Conservation (phyloP, 1,140 invertebrate genomes). For the Tetragnatha versicolor region DNA sequence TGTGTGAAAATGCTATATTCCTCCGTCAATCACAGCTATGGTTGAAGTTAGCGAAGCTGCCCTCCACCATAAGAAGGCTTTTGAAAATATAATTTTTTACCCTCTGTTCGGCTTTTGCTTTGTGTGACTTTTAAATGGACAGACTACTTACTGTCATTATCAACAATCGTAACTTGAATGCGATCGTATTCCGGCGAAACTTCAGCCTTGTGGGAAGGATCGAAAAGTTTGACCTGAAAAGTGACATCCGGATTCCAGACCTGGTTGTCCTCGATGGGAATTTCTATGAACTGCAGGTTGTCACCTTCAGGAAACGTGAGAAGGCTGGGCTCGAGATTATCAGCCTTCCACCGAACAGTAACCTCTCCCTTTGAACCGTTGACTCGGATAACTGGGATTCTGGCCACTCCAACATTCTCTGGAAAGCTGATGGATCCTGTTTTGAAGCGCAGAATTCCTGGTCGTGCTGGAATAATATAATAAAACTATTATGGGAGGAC, state of each 20-base stretch:
- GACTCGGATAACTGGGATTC: neutral
- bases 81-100: too few species aligned
- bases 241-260: neutral
- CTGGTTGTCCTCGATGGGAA: neutral
- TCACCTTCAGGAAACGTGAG: neutral
- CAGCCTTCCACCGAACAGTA: neutral
- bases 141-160: conserved; percentile 34
- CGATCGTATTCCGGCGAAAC: neutral
- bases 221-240: neutral
- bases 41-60: too few species aligned
- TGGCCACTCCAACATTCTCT: neutral
- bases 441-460: neutral
- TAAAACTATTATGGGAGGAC: too few species aligned
- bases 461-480: neutral
- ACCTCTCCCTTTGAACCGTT: conserved; percentile 2
- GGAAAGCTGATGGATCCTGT: neutral
- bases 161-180: neutral
- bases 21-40: too few species aligned
- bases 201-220: neutral
- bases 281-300: neutral
- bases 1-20: too few species aligned
- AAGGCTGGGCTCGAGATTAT: neutral
- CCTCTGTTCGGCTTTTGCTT: too few species aligned
- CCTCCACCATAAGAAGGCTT: too few species aligned
- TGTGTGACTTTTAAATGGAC: too few species aligned